Percentiles rank a stretch among this genome's conserved stretches.
Conservation (phyloP, 2,888 invertebrate genomes). For the Rotaria sp. region DNA sequence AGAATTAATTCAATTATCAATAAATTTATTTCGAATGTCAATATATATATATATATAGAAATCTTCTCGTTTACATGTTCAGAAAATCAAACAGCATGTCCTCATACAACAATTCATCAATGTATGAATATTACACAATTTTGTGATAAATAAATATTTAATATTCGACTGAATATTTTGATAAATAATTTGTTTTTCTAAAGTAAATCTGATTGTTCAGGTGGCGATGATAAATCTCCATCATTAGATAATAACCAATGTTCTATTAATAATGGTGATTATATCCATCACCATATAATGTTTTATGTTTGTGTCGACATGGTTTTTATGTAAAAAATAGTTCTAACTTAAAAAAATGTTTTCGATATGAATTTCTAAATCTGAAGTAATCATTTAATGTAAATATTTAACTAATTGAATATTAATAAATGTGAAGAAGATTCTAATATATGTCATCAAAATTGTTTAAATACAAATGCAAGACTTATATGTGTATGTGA, state of each 20-base stretch:
- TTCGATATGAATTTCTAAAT: too few species aligned
- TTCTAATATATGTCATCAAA: slow-evolving; percentile 81
- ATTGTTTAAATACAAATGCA: slow-evolving; percentile 79
- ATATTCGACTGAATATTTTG: background rate
- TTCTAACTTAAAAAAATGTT: too few species aligned
- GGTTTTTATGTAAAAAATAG: slow-evolving; percentile 62
- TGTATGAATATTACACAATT: slow-evolving; percentile 80
- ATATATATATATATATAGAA: too few species aligned
- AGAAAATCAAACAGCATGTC: slow-evolving; percentile 72
- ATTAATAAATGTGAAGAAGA: slow-evolving; percentile 74
- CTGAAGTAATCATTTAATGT: too few species aligned
- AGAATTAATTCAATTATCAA: too few species aligned
- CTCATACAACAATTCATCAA: slow-evolving; percentile 56
- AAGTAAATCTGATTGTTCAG: slow-evolving; percentile 77
- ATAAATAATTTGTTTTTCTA: slow-evolving; percentile 40
- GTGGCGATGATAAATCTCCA: slow-evolving; percentile 75
- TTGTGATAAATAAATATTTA: slow-evolving; percentile 59
- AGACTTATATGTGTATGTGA: slow-evolving; percentile 79
- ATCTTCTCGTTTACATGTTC: slow-evolving; percentile 50
- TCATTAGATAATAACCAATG: slow-evolving; percentile 64
- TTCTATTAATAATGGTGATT: slow-evolving; percentile 54
- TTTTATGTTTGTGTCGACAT: slow-evolving; percentile 77
- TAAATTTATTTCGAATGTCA: too few species aligned
- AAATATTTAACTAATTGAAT: too few species aligned
- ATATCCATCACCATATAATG: slow-evolving; percentile 63